These are phyloP conservation scores for Hyles lineata DNA, from an alignment of 2,888 invertebrate genomes.

Conservation along the genomic window DNA sequence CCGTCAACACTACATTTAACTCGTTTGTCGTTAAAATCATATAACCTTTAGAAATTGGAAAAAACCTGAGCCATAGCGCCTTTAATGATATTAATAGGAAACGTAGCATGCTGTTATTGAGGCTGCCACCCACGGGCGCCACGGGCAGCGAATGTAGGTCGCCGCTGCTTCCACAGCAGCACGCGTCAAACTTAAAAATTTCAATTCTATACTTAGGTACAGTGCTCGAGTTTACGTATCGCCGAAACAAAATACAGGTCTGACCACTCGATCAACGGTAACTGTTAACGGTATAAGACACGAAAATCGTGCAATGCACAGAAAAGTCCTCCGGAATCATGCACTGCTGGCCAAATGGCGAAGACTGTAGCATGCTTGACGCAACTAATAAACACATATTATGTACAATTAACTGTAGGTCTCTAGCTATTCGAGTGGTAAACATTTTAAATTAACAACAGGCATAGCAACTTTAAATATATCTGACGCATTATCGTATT, in stretches of 20 bases:
- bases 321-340: constrained; percentile 62
- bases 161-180: constrained; percentile 41
- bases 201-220: constrained; percentile 49
- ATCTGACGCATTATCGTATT: too few relatives aligned
- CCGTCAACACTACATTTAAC: background rate
- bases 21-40: background rate
- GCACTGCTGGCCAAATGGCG: constrained; percentile 11
- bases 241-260: constrained; percentile 77
- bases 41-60: background rate
- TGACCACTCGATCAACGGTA: constrained; percentile 80
- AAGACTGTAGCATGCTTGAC: background rate
- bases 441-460: too few relatives aligned
- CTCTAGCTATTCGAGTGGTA: too few relatives aligned
- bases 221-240: constrained; percentile 68
- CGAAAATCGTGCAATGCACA: constrained; percentile 74
- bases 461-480: too few relatives aligned
- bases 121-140: constrained; percentile 52
- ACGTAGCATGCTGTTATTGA: constrained; percentile 6
- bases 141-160: constrained; percentile 59
- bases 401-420: background rate
- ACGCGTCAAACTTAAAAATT: constrained; percentile 42
- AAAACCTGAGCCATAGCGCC: background rate
- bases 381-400: background rate
- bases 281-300: constrained; percentile 74
- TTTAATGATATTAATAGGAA: constrained; percentile 19